Percentiles rank a stretch among this genome's conserved stretches.
Conservation (phyloP, 2,797 vertebrate genomes). For the Zonotrichia albicollis region DNA sequence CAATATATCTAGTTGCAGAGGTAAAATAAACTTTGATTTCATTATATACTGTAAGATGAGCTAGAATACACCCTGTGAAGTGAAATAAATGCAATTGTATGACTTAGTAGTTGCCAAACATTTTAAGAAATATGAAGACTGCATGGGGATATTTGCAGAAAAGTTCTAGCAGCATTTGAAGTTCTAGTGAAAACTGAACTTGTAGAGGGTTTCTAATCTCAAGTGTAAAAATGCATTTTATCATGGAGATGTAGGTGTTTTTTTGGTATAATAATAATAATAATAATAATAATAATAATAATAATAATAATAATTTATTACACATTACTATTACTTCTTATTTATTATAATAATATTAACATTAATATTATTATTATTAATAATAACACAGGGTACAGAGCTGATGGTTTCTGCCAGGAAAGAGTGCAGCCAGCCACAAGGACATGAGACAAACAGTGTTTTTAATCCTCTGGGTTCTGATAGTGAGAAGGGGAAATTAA, state of each 20-base stretch:
- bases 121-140: not conserved
- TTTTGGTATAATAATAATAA: not conserved
- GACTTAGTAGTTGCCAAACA: not conserved
- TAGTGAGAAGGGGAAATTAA: not conserved
- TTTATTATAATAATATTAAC: too few species aligned
- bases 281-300: too few species aligned
- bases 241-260: fast-evolving
- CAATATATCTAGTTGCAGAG: not conserved
- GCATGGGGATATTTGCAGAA: not conserved
- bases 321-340: too few species aligned
- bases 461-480: not conserved
- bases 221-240: not conserved
- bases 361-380: too few species aligned
- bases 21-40: not conserved
- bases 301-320: too few species aligned
- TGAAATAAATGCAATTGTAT: not conserved
- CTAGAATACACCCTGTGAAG: not conserved
- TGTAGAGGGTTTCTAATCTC: not conserved
- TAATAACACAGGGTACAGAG: too few species aligned
- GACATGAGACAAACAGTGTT: fast-evolving
- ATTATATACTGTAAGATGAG: not conserved
- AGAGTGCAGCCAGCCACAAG: not conserved
- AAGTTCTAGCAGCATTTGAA: not conserved
- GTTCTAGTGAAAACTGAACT: not conserved
- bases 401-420: not conserved